Evolutionary conservation across 2,797 vertebrate genomes (phyloP), one percentile per base, ranked within the genome.

Genomic region (Microctenopoma stevenorrisi): DNA sequence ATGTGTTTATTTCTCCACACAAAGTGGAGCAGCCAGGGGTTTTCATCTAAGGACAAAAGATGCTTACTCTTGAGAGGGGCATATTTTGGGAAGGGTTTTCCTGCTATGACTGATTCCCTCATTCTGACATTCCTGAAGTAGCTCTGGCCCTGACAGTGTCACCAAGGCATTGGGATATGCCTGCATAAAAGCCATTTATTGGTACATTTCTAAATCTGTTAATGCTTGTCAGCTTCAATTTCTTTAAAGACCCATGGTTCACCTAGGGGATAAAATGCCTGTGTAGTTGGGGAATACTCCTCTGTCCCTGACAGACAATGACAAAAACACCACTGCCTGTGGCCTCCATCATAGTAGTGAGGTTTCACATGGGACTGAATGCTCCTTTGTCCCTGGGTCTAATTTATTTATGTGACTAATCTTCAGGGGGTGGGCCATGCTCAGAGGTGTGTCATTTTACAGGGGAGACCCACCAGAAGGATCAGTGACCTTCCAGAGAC

Each of bases 161-260:
- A 88, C 82, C 79, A 80, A 78, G 65, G 77, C 74, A 33, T 38
- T 61, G 80, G 86, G 81, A 89, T 83, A 82, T 68, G 84, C 82
- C 84, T 82, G 88, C 88, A 91, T 91, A 87, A 91, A 87, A 89
- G 85, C 70, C 86, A 83, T 91, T 92, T 91, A 90, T 90, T 90
- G 89, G 87, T 91, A 89, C 88, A 88, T 93, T 93, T 94, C 86
- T 94, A 91, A 91, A 93, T 22, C 22, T 88, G 92, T 91, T 93
- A 94, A 93, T 89, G 93, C 81, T 92, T 95, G 94, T 95, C 94
- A 87, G 82, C 89, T 95, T 91, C 91, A 79, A 90, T 94, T 94
- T 91, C 78, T 92, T 90, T 83, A 86, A 93, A 93, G 71, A 93
- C 89, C 83, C 87, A 30, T 25, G 52, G 74, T 84, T 81, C 91